Conservation (phyloP, 2,888 invertebrate genomes). For the Oxytorus armatus region DNA sequence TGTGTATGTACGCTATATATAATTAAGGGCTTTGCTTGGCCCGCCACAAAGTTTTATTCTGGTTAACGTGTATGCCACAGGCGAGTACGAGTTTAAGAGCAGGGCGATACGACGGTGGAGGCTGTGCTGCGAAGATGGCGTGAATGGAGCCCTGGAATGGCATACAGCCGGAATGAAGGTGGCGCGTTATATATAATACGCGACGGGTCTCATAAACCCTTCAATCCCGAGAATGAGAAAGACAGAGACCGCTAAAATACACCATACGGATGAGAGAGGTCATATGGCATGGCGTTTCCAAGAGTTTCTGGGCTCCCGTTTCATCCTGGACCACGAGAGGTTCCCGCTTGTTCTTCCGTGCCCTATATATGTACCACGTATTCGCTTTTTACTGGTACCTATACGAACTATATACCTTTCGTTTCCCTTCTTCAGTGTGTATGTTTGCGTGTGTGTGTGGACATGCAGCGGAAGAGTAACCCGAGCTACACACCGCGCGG, state of each 20-base stretch:
- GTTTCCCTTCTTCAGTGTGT: background rate
- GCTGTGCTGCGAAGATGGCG: conserved; percentile 2
- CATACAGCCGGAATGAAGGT: background rate
- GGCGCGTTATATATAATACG: conserved; percentile 32
- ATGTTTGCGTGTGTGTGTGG: background rate
- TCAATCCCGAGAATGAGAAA: conserved; percentile 23
- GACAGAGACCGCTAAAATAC: conserved; percentile 16
- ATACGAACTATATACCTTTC: conserved; percentile 3
- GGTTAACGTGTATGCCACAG: conserved; percentile 16
- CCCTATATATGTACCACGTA: background rate
- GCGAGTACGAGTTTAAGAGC: conserved; percentile 35
- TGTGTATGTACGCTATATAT: background rate
- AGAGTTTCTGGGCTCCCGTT: conserved; percentile 21
- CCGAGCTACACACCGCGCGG: conserved; percentile 29
- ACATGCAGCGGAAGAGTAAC: conserved; percentile 35
- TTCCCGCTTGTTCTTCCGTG: background rate
- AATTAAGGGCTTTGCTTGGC: conserved; percentile 24
- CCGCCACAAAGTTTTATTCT: conserved; percentile 27
- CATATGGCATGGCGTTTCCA: background rate
- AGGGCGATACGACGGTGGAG: background rate
- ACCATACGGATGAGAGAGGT: background rate
- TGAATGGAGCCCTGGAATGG: background rate
- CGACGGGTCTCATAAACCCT: conserved; percentile 41
- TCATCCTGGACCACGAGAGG: background rate
- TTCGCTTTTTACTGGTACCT: conserved; percentile 14